Conservation (phyloP, 2,888 invertebrate genomes). For the Podabrus alpinus region DNA sequence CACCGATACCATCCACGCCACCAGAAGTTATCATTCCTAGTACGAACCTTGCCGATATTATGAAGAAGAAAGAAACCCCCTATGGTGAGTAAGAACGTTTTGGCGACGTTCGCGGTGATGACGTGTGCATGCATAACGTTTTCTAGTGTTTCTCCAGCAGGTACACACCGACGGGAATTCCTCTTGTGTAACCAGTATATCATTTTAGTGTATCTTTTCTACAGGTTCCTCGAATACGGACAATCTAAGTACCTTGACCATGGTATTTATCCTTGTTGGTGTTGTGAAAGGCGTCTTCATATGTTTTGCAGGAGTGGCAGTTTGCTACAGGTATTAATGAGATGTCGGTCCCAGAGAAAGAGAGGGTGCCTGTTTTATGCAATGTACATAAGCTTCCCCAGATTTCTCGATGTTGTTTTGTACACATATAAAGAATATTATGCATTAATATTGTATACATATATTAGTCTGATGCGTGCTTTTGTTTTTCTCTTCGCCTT, state of each 20-base stretch:
- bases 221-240: conserved; percentile 76
- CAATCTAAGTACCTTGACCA: conserved; percentile 85
- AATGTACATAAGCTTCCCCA: conserved; percentile 53
- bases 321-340: conserved; percentile 86
- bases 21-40: conserved; percentile 60
- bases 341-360: conserved; percentile 39
- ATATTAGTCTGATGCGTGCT: conserved; percentile 57
- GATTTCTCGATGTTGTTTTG: conserved; percentile 46
- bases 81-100: conserved; percentile 73
- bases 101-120: neutral
- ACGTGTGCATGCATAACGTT: neutral
- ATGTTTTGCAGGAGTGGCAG: conserved; percentile 92
- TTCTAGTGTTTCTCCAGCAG: neutral
- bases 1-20: conserved; percentile 62
- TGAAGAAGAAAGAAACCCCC: conserved; percentile 90
- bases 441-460: conserved; percentile 44
- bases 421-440: conserved; percentile 38
- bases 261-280: conserved; percentile 91
- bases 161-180: neutral
- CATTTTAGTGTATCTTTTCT: conserved; percentile 45
- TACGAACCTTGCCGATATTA: conserved; percentile 62
- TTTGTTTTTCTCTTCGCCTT: conserved; percentile 63
- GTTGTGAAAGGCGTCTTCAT: conserved; percentile 94
- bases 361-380: conserved; percentile 39
- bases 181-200: neutral